Conservation (phyloP, 2,113 vertebrate species). For the Brachypteracias leptosomus region DNA sequence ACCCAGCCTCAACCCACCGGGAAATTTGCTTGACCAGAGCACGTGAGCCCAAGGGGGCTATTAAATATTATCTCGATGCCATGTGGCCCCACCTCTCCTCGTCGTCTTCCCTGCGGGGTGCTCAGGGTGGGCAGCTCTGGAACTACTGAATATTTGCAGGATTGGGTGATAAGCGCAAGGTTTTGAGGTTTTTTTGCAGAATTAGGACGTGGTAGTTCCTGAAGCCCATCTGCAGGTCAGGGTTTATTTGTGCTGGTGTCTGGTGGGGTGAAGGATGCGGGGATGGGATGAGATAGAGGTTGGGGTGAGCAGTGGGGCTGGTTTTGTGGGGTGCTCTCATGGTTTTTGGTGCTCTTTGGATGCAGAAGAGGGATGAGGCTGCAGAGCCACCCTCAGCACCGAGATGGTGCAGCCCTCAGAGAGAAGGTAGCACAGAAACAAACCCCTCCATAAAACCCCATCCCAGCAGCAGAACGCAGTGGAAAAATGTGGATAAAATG, state of each 20-base stretch:
- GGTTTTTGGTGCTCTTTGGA: background rate
- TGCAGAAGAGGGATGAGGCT: background rate
- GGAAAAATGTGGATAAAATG: background rate
- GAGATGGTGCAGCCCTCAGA: background rate
- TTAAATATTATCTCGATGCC: constrained; percentile 45
- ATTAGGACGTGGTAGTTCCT: fast-evolving
- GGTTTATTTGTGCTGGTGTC: background rate
- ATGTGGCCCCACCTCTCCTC: background rate
- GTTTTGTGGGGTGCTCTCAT: fast-evolving
- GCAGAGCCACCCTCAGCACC: fast-evolving
- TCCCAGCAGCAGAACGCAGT: background rate
- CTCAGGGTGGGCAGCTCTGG: background rate
- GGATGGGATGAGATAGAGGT: background rate
- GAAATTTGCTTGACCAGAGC: background rate
- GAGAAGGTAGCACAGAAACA: background rate
- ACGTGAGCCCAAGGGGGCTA: background rate
- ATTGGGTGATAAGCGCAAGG: background rate
- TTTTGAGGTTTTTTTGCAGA: background rate
- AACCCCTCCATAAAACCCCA: background rate
- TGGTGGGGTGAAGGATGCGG: background rate
- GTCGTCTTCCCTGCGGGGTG: background rate
- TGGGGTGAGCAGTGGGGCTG: background rate
- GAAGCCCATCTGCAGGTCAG: fast-evolving
- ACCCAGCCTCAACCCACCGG: background rate
- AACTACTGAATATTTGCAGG: background rate